Base-by-base conservation (phyloP, 2,797 vertebrate genomes). In the Cygnus olor region DNA sequence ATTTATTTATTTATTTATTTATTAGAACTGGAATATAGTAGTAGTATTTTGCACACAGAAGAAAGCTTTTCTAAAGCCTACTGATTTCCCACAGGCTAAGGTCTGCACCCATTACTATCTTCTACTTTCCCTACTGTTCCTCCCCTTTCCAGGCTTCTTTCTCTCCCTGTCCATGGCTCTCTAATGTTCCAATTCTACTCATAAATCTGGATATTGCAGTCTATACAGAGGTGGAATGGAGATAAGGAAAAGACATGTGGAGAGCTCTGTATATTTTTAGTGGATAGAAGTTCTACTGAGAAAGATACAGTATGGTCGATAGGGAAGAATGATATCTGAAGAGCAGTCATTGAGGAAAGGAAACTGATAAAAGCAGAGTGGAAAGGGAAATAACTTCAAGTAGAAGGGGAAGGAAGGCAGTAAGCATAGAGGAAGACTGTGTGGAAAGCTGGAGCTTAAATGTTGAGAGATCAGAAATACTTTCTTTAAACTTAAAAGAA, bases 401-500 rank as follows among this genome's bases (percentile, higher is more conserved):
- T 9, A 80, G 36, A 79, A 94, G 17, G 14, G 44, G 44, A 83
- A 86, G 34, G n/a, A 89, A 30, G 1, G 1, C 20, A 30, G 14
- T 22, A 34, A 44, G 14, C 0, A 0, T 51, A 56, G 27, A 76
- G 53, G 58, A 92, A 61, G 16, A 12, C 24, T 30, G 78, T 1
- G 1, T 58, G 28, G 27, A 68, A 65, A 91, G 6, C 58, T 82
- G 32, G n/a, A 77, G 6, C 18, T 84, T 66, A 85, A 73, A 92
- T 88, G 56, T 6, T 71, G 63, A 86, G 44, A 85, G 77, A 79
- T 18, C 32, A 77, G 8, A 77, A 91, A 90, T 82, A 73, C 5
- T 78, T 78, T 83, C 49, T 70, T 64, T 71, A 68, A 65, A 70
- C 6, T 70, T 86, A 45, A 81, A 85, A 95, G 74, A 80, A 86